Evolutionary conservation across 2,797 vertebrate species (phyloP).

Genomic region (Sus cebifrons): DNA sequence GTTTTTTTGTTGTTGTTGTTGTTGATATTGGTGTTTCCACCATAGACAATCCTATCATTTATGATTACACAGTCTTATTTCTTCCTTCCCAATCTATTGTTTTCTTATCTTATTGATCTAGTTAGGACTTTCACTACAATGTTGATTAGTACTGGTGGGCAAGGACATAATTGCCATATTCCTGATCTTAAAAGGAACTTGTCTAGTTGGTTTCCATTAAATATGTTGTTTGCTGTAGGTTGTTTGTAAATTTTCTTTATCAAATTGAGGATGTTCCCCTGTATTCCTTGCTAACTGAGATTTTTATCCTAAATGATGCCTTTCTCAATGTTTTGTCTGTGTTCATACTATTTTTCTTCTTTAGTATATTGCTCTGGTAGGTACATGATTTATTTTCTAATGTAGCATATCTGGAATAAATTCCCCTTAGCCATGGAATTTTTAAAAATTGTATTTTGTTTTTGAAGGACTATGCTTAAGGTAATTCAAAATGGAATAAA

Average conservation of each 20-base stretch:
- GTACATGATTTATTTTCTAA: conserved; percentile 24
- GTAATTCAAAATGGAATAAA: not conserved
- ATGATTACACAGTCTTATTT: not conserved
- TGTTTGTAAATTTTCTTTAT: not conserved
- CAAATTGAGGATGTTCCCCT: not conserved
- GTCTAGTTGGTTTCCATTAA: not conserved
- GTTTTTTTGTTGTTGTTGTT: not conserved
- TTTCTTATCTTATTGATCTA: conserved; percentile 46
- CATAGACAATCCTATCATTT: not conserved
- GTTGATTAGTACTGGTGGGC: not conserved
- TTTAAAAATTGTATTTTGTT: not conserved
- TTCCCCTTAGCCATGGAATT: not conserved
- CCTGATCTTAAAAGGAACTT: not conserved
- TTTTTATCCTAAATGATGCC: not conserved
- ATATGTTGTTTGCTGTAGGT: not conserved
- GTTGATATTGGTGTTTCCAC: not conserved
- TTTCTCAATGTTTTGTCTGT: not conserved
- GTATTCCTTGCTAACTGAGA: not conserved
- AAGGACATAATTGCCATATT: not conserved
- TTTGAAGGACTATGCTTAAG: conserved; percentile 19
- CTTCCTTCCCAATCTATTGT: not conserved
- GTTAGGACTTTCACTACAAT: not conserved
- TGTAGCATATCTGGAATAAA: not conserved
- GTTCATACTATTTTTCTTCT: not conserved
- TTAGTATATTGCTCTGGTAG: not conserved